Base-by-base conservation (phyloP, 1,140 invertebrate species). In the Liolophura sinensis region DNA sequence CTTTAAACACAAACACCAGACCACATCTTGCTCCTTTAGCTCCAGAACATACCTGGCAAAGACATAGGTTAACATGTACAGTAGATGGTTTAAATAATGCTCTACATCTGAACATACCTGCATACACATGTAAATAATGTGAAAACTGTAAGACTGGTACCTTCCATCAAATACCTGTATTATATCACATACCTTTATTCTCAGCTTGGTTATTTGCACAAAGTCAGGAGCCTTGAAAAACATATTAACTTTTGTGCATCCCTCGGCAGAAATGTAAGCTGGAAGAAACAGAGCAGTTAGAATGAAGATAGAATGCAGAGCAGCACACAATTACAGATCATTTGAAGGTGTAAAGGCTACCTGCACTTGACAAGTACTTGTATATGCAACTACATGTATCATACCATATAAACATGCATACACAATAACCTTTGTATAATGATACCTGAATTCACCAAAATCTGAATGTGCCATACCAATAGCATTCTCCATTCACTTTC, bases 1-100 rank as follows among this genome's bases (percentile, higher is more conserved):
- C 72, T 60, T 73, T 79, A 71, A 78, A 82, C 9, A 84, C 79
- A 79, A 82, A 84, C 3, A 84, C 70, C n/a, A 84, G 55, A 0
- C 82, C 82, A 54, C 74, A 55, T 64, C 71, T 73, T 9, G 78
- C 74, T 16, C 81, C 81, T 59, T 75, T 76, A 16, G 40, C 69
- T 11, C 81, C 81, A 49, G 78, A 71, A 0, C 67, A 68, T 51
- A 79, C 76, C 82, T 82, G 64, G 18, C 64, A 47, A n/a, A 62
- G 12, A 71, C 31, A 55, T 40, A 15, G 48, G 40, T 25, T 51
- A n/a, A 6, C 52, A 54, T 24, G 22, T 22, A 20, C 12, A 60
- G 12, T n/a, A 54, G 24, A 6, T 56, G 54, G 18, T 25, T 16
- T 11, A 56, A 56, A 63, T 63, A 15, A n/a, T 22, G 27, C 48